A percentile compares a stretch with the other conserved stretches of the same genome.
phyloP scores from a whole-genome alignment of 2,797 vertebrate species.

The Sebastes dallii region DNA sequence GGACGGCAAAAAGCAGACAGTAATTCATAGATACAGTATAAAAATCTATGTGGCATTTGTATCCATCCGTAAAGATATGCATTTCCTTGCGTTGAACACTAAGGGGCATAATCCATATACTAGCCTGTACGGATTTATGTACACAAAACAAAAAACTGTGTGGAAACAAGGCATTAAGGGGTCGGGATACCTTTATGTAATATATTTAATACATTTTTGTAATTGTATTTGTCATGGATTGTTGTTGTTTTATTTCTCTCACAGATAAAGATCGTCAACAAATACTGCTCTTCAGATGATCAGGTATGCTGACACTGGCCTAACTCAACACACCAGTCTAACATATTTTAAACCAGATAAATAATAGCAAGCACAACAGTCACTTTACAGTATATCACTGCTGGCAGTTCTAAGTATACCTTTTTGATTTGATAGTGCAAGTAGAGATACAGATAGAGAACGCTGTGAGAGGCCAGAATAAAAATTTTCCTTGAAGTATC shows the following conservation, averaged over 20 bases:
- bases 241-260: background rate
- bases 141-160: too few relatives aligned
- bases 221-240: background rate
- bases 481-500: background rate
- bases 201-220: background rate
- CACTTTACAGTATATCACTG: background rate
- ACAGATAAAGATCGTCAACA: slow-evolving; percentile 74
- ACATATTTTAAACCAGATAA: background rate
- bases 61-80: too few relatives aligned
- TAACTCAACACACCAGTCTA: background rate
- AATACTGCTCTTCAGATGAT: slow-evolving; percentile 69
- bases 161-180: too few relatives aligned
- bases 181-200: background rate
- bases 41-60: too few relatives aligned
- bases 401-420: background rate
- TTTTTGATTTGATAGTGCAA: background rate
- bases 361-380: background rate
- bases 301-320: slow-evolving; percentile 49
- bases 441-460: background rate
- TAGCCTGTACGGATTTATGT: too few relatives aligned
- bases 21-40: too few relatives aligned
- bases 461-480: background rate
- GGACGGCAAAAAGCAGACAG: too few relatives aligned
- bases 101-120: too few relatives aligned
- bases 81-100: too few relatives aligned